phyloP scores from a whole-genome alignment of 2,113 vertebrate genomes.

The Phasianus colchicus region DNA sequence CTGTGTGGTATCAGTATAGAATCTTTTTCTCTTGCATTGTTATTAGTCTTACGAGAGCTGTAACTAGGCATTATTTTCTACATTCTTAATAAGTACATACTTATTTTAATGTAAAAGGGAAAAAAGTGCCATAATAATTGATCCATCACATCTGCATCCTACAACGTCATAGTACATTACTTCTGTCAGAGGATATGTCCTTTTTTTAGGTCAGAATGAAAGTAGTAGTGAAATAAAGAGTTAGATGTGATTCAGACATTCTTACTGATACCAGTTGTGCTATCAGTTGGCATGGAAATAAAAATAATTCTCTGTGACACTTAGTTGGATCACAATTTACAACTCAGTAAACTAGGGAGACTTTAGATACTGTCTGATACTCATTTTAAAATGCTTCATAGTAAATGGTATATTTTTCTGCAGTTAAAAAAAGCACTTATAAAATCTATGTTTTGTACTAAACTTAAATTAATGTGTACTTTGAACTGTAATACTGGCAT shows the following conservation, averaged over 20 bases:
- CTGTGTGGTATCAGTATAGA: too few species aligned
- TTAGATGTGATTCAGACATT: background rate
- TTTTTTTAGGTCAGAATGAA: background rate
- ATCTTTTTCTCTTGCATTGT: too few species aligned
- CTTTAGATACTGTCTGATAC: background rate
- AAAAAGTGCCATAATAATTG: background rate
- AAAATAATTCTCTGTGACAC: background rate
- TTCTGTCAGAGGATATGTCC: background rate
- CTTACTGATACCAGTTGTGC: background rate
- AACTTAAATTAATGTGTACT: background rate
- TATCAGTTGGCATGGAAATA: background rate
- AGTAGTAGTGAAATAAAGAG: background rate
- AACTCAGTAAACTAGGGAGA: background rate
- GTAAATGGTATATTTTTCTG: background rate
- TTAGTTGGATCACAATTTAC: background rate
- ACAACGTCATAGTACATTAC: background rate
- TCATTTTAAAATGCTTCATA: background rate
- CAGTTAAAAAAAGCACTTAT: background rate
- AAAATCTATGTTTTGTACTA: slow-evolving; percentile 14
- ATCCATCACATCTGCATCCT: background rate
- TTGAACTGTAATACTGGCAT: background rate
- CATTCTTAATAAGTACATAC: background rate
- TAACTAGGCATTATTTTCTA: background rate
- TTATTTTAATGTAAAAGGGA: background rate
- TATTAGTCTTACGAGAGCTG: background rate